A percentile compares a stretch with the other conserved stretches of the same genome.
phyloP scores from a whole-genome alignment of 2,113 vertebrate genomes.

The Menura novaehollandiae region DNA sequence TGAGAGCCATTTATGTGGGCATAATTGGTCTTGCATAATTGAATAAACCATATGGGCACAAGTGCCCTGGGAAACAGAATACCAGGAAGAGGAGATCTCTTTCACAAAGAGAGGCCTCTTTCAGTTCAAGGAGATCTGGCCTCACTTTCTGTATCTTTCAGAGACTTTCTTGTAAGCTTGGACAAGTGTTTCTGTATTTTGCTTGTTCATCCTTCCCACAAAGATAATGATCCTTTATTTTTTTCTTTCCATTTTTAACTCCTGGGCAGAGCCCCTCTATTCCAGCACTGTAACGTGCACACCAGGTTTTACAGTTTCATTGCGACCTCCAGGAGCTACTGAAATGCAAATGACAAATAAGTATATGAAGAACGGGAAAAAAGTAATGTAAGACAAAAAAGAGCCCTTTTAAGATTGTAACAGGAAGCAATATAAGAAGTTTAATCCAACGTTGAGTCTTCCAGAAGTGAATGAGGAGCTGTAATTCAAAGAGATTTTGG shows the following conservation, averaged over 20 bases:
- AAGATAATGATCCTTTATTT: background rate
- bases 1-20: background rate
- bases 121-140: background rate
- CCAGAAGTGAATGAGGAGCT: background rate
- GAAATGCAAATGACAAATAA: slow-evolving; percentile 15
- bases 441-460: background rate
- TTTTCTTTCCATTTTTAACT: background rate
- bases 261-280: background rate
- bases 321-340: background rate
- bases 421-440: background rate
- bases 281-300: background rate
- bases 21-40: accelerated
- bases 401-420: background rate
- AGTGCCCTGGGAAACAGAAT: background rate
- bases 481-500: background rate
- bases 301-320: background rate
- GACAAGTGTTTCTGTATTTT: background rate
- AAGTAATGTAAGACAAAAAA: background rate
- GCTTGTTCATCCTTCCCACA: background rate
- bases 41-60: background rate
- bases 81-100: background rate
- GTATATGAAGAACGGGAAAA: background rate
- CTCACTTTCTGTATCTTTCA: background rate
- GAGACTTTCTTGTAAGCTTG: background rate
- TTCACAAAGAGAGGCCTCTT: background rate